These are phyloP conservation scores for Drosophila littoralis DNA, from an alignment of 1,140 invertebrate species.

Conservation along the genomic window DNA sequence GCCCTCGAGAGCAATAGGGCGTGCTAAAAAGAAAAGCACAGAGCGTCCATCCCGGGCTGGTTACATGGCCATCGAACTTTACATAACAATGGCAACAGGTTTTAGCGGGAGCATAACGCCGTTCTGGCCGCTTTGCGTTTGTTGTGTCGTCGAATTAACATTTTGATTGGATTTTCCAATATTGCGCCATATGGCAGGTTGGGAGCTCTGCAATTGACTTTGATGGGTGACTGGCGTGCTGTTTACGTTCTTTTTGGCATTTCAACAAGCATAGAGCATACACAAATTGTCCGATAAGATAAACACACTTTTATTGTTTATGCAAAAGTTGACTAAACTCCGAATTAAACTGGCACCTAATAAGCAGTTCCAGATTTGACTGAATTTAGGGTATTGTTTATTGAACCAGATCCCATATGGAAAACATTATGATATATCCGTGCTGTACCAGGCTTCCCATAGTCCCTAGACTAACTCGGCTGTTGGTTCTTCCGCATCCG, in stretches of 20 bases:
- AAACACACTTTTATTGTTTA: conserved; percentile 32
- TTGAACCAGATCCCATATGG: conserved; percentile 29
- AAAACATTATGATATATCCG: neutral
- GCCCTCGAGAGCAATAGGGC: neutral
- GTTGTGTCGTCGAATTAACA: conserved; percentile 69
- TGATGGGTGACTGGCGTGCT: conserved; percentile 25
- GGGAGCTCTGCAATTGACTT: conserved; percentile 8
- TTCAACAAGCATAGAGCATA: conserved; percentile 7
- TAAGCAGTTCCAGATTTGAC: neutral
- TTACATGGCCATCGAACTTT: conserved; percentile 34
- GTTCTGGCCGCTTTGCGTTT: conserved; percentile 32
- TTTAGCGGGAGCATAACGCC: conserved; percentile 34
- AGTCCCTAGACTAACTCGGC: neutral
- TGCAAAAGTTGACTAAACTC: neutral
- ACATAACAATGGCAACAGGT: conserved; percentile 46
- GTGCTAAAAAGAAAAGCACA: neutral
- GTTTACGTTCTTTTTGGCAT: conserved; percentile 27
- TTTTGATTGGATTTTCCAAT: conserved; percentile 83
- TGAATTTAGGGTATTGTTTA: conserved; percentile 15
- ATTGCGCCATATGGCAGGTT: conserved; percentile 76
- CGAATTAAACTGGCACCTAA: neutral
- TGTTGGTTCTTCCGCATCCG: neutral
- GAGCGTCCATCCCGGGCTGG: conserved; percentile 12
- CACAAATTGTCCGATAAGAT: conserved; percentile 35
- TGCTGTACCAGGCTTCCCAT: neutral